These are phyloP conservation scores for Andricus grossulariae DNA, from an alignment of 1,140 invertebrate genomes.

Conservation along the genomic window DNA sequence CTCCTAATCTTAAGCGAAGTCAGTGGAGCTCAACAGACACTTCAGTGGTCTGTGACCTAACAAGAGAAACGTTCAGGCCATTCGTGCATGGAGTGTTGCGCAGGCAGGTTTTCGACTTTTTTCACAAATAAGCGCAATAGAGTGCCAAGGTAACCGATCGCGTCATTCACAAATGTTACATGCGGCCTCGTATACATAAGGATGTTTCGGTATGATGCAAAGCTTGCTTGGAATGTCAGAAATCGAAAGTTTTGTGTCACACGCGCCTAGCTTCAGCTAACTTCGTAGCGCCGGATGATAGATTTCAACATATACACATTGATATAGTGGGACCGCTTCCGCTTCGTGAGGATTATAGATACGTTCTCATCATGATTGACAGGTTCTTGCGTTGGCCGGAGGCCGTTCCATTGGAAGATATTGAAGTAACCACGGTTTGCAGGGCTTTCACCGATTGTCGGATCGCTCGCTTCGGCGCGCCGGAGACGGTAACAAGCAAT, in stretches of 20 bases:
- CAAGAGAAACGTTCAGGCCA: too few species aligned
- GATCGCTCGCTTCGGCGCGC: constrained; percentile 62
- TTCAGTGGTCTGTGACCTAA: too few species aligned
- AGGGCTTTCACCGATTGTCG: constrained; percentile 63
- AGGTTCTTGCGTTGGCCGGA: constrained; percentile 73
- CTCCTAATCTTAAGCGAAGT: too few species aligned
- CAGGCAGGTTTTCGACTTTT: too few species aligned
- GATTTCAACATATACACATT: constrained; percentile 67
- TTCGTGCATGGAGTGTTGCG: too few species aligned
- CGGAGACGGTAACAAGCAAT: constrained; percentile 58
- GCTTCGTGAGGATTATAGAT: constrained; percentile 57
- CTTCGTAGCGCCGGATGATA: constrained; percentile 30
- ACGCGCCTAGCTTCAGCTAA: not conserved
- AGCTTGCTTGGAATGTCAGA: constrained; percentile 50
- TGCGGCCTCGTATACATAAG: too few species aligned
- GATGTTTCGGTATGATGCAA: too few species aligned
- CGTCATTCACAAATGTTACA: too few species aligned
- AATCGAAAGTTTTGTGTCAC: constrained; percentile 51
- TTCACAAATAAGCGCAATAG: too few species aligned
- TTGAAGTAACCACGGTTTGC: too few species aligned
- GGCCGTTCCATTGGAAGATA: constrained; percentile 68
- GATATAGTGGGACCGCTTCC: constrained; percentile 70
- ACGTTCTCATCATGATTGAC: constrained; percentile 72
- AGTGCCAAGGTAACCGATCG: too few species aligned
- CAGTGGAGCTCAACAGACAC: too few species aligned